These are phyloP conservation scores for Tachypleus tridentatus DNA, from an alignment of 1,140 invertebrate species.

Conservation along the genomic window DNA sequence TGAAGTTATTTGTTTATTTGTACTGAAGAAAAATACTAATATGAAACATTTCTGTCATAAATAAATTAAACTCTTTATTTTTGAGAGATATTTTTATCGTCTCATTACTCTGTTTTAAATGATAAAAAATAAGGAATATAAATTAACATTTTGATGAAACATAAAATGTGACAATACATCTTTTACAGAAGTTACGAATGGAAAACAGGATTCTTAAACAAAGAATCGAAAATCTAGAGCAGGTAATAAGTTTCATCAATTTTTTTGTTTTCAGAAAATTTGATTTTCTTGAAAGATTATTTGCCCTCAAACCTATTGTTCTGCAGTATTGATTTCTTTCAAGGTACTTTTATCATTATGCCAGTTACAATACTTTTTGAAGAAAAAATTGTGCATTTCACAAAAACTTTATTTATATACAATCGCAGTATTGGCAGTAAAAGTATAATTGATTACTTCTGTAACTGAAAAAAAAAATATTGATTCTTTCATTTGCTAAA, in stretches of 20 bases:
- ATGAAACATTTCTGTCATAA: no score
- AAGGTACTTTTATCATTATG: not conserved
- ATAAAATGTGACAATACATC: constrained; percentile 2
- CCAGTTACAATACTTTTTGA: not conserved
- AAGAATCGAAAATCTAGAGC: constrained; percentile 83
- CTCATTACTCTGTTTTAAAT: no score
- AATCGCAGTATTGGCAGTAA: not conserved
- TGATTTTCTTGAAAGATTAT: not conserved
- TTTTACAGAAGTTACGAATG: constrained; percentile 69
- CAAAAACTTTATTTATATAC: not conserved
- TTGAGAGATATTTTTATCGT: no score
- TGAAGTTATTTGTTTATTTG: no score
- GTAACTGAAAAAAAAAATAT: no score
- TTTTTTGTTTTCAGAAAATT: not conserved
- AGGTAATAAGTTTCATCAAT: constrained; percentile 27
- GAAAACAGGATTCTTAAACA: constrained; percentile 90
- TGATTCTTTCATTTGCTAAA: no score
- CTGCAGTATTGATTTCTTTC: not conserved
- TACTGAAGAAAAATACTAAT: no score
- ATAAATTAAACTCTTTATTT: no score
- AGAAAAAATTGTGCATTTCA: not conserved
- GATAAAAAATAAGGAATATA: no score
- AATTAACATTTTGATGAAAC: no score
- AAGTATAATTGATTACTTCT: no score
- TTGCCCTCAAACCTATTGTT: not conserved